Evolutionary conservation across 2,113 vertebrate species (phyloP).

Genomic region (Caracal caracal): DNA sequence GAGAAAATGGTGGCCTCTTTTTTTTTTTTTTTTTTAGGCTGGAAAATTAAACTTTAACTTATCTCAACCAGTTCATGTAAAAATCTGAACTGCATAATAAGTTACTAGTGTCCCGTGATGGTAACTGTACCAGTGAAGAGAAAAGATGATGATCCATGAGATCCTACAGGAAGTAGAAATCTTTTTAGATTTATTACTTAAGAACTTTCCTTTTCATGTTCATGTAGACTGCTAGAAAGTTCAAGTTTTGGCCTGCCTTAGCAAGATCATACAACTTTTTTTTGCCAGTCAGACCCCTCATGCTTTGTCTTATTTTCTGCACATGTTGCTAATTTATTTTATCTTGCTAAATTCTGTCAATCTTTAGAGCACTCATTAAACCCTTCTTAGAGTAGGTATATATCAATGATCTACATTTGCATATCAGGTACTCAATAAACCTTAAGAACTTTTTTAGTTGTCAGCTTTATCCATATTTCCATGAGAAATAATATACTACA

Average conservation of each 20-base stretch:
- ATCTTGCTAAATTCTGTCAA: neutral
- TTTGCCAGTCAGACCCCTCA: neutral
- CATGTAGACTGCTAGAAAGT: neutral
- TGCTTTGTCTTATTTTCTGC: neutral
- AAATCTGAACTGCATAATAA: neutral
- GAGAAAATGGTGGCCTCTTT: neutral
- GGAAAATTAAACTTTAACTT: neutral
- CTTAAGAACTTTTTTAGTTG: neutral
- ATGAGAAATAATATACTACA: neutral
- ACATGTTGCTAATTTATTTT: neutral
- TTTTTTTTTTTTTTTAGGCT: neutral
- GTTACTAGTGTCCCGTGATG: neutral
- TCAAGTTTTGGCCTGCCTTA: neutral
- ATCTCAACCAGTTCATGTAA: neutral
- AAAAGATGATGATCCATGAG: neutral
- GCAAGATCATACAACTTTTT: neutral
- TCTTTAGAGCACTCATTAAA: neutral
- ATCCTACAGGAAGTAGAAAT: neutral
- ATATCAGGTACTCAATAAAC: neutral
- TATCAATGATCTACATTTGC: neutral
- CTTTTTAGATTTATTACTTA: neutral
- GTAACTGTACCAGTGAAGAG: neutral
- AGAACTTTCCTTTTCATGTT: neutral
- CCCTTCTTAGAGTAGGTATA: neutral
- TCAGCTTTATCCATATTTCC: neutral